Evolutionary conservation across 2,888 invertebrate species (phyloP), one percentile per base, ranked within the genome.

Genomic region (Andricus curvator): DNA sequence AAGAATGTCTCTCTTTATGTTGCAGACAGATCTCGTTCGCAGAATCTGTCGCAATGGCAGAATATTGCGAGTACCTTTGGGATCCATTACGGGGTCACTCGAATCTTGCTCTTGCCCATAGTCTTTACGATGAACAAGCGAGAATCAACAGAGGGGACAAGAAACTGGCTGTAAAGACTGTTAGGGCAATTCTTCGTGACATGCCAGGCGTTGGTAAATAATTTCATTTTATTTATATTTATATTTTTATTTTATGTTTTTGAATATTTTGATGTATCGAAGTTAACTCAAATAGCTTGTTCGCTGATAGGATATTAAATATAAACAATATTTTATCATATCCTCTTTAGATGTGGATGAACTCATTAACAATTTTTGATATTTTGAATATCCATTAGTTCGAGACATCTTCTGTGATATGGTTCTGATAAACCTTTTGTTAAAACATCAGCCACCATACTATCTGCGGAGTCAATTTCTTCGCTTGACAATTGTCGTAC

Each of bases 1-100:
- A 29, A 74, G 48, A 74, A n/a, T 37, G 9, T 15, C 51, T 29
- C 33, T 29, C 51, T 70, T 70, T 44, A 44, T 74, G 29, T 70
- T 70, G 29, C 74, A 74, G 74, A 33, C 29, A 20, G 8, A 51
- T 33, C 11, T 33, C n/a, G 29, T 37, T 56, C n/a, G 9, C 17
- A 51, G n/a, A 74, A 29, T 68, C 70, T 70, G 51, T 70, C 70
- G 51, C 70, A 81, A 92, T 92, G 92, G 88, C 92, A 13, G 92
- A 92, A 81, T 92, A 92, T 77, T 92, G 92, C 78, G 92, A 92
- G 80, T 92, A 92, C 84, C 89, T 92, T 91, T 92, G 91, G 91
- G 89, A 92, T 78, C 88, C 92, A 9, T 86, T 88, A 1, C 86
- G 90, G 17, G 89, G 89, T 56, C 85, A 81, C 51, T 68, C 85